Evolutionary conservation across 2,113 vertebrate genomes (phyloP), one percentile per base, ranked within the genome.

Genomic region (Irena cyanogastra): DNA sequence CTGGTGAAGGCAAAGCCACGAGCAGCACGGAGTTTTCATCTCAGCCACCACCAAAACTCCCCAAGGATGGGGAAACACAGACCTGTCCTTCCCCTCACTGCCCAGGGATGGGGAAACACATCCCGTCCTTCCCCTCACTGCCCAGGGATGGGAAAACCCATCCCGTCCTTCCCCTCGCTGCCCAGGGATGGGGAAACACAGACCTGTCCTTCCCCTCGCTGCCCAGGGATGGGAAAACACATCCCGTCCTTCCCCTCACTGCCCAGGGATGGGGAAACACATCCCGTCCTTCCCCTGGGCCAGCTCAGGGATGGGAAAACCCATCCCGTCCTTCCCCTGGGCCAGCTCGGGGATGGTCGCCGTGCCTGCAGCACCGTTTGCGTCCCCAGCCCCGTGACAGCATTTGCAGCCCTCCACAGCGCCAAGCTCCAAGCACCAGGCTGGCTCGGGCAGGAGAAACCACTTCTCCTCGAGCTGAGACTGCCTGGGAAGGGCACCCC

Each of bases 341-440:
- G 10, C 54, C 23, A 14, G 20, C 18, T 1, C 31, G 4, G 1
- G 0, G 13, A 23, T 28, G 33, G 39, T 15, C 24, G 28, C 5
- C 0, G 13, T 35, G 33, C 39, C 39, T 24, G 31, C 49, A 8
- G 1, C 22, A 66, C 22, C 53, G 4, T 31, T 78, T 59, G 18
- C 24, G 44, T 4, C 20, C 66, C 59, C 75, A 31, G 42, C 30
- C 27, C 64, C 0, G 1, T 9, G 24, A 15, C 2, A 18, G 24
- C 60, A 10, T 7, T 45, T 3, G 1, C 24, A 56, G 65, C 74
- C 63, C 79, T 10, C 11, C 52, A 18, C 42, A 0, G 39, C 22
- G 44, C 87, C 56, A 13, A 39, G 17, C 20, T 4, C 27, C 4
- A 1, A 44, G 66, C 22, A 14, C 31, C 39, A 2, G 53, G 37